Conservation (phyloP, 2,888 invertebrate genomes). For the Aproaerema taeniolella region DNA sequence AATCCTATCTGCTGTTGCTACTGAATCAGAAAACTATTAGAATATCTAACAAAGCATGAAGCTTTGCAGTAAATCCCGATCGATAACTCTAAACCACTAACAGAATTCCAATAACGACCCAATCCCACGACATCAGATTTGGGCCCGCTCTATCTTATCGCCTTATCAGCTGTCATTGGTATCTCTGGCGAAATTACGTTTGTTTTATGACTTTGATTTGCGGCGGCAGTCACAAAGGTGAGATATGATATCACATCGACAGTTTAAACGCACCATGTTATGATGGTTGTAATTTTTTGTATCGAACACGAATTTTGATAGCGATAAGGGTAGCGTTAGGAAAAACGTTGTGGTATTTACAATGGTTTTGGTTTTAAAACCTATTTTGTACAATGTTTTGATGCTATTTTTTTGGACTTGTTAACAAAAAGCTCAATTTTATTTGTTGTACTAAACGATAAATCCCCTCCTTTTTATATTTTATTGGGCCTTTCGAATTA, state of each 20-base stretch:
- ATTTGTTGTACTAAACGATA: no score
- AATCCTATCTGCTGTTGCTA: no score
- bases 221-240: conserved; percentile 65
- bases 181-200: conserved; percentile 69
- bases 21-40: no score
- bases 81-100: no score
- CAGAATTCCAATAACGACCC: conserved; percentile 56
- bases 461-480: no score
- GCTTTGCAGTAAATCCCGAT: no score
- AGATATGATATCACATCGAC: conserved; percentile 50
- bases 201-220: conserved; percentile 76
- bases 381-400: no score
- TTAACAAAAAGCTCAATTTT: no score
- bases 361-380: no score
- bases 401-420: no score
- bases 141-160: conserved; percentile 66
- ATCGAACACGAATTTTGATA: conserved; percentile 71
- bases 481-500: no score
- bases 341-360: not conserved
- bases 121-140: conserved; percentile 74
- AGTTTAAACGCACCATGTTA: conserved; percentile 63
- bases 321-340: conserved; percentile 29
- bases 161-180: conserved; percentile 30
- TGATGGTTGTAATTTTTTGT: conserved; percentile 74
- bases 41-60: no score